phyloP scores from a whole-genome alignment of 1,140 invertebrate species.

The Cyclina sinensis region DNA sequence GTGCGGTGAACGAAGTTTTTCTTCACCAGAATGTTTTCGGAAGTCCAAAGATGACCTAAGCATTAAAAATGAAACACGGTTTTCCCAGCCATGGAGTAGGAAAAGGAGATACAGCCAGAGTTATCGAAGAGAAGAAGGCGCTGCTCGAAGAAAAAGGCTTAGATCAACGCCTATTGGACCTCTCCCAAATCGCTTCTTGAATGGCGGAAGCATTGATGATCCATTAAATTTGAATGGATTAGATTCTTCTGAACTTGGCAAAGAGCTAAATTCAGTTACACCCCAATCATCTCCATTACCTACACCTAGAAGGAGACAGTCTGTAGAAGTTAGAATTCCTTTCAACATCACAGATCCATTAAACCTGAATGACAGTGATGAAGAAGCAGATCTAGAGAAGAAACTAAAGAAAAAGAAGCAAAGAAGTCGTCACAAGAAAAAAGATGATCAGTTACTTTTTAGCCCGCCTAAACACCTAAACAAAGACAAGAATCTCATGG shows the following conservation, averaged over 20 bases:
- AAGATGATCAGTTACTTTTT: constrained; percentile 59
- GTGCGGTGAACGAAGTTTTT: constrained; percentile 75
- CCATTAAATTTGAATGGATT: constrained; percentile 97
- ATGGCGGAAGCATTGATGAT: constrained; percentile 98
- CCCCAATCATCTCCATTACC: constrained; percentile 95
- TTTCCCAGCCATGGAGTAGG: constrained; percentile 52
- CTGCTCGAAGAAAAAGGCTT: constrained; percentile 64
- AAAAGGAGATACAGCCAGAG: constrained; percentile 69
- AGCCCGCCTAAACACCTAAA: constrained; percentile 45
- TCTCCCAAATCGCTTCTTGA: constrained; percentile 96
- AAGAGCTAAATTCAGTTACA: constrained; percentile 93
- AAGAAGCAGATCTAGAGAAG: constrained; percentile 87
- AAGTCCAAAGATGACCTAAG: constrained; percentile 36
- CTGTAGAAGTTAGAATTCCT: constrained; percentile 96
- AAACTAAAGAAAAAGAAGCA: constrained; percentile 87
- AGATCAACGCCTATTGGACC: constrained; percentile 86
- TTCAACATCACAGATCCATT: constrained; percentile 96
- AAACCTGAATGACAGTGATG: constrained; percentile 91
- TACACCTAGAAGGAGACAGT: constrained; percentile 93
- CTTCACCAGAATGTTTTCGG: constrained; percentile 44
- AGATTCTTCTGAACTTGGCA: constrained; percentile 93
- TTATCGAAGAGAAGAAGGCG: constrained; percentile 44
- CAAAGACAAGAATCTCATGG: constrained; percentile 72
- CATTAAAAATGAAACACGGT: constrained; percentile 43
- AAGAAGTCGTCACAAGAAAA: constrained; percentile 83